phyloP scores from a whole-genome alignment of 2,113 vertebrate genomes.

The Jacana jacana region DNA sequence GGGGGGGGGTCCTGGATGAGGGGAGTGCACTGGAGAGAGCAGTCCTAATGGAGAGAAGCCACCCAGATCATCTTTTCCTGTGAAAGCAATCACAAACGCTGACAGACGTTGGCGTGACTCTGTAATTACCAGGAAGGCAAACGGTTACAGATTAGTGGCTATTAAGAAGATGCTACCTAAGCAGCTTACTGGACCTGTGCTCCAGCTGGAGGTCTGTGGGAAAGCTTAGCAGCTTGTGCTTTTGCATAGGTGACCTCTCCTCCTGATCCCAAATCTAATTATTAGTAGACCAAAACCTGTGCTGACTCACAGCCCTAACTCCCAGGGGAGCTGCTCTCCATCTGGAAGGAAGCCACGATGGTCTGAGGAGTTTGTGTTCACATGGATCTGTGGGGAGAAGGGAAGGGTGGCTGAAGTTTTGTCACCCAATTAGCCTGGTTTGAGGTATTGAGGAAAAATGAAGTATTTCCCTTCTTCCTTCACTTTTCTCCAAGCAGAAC shows the following conservation, averaged over 20 bases:
- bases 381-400: fast-evolving
- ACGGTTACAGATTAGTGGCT: background rate
- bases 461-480: background rate
- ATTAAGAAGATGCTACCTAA: background rate
- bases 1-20: background rate
- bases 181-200: background rate
- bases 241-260: background rate
- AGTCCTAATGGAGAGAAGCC: background rate
- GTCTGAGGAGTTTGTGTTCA: fast-evolving
- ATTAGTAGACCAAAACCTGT: fast-evolving
- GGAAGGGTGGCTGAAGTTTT: background rate
- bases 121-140: background rate
- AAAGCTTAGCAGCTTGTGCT: background rate
- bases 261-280: background rate
- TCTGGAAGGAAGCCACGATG: fast-evolving
- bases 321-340: too few species aligned
- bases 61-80: background rate
- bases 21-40: background rate
- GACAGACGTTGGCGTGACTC: background rate
- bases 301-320: fast-evolving
- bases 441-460: background rate
- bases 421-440: fast-evolving
- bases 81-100: background rate
- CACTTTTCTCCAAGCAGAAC: background rate
- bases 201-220: background rate